A percentile compares a stretch with the other conserved stretches of the same genome.
Conservation (phyloP, 1,140 invertebrate genomes). For the Drosophila watanabei region DNA sequence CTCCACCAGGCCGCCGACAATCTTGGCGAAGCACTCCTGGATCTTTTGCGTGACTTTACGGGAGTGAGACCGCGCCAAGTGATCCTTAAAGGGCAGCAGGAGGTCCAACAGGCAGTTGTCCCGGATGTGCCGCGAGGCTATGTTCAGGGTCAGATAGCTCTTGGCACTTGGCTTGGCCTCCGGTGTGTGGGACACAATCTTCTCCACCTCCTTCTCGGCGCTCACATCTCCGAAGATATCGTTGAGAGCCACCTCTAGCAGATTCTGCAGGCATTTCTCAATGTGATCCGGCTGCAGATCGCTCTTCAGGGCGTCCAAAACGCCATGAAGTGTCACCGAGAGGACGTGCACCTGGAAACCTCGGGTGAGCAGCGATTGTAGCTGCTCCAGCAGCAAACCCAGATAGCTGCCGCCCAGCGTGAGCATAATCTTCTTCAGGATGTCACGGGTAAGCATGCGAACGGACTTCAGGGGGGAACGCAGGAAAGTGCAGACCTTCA, state of each 20-base stretch:
- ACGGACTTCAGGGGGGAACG: slow-evolving; percentile 96
- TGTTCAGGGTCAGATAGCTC: slow-evolving; percentile 94
- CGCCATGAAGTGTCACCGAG: slow-evolving; percentile 94
- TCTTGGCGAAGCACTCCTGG: slow-evolving; percentile 91
- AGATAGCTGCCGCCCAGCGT: slow-evolving; percentile 94
- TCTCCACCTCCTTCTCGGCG: slow-evolving; percentile 96
- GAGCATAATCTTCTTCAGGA: slow-evolving; percentile 94
- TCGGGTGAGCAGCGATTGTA: slow-evolving; percentile 92
- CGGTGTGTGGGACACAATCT: slow-evolving; percentile 92
- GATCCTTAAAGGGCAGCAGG: slow-evolving; percentile 93
- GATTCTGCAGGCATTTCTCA: slow-evolving; percentile 91
- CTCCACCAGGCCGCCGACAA: slow-evolving; percentile 92
- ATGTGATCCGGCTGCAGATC: slow-evolving; percentile 89
- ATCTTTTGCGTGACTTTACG: slow-evolving; percentile 93
- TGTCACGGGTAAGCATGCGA: slow-evolving; percentile 93
- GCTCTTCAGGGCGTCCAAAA: slow-evolving; percentile 90
- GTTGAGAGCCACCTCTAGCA: slow-evolving; percentile 94
- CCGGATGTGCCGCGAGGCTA: slow-evolving; percentile 92
- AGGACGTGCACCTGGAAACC: slow-evolving; percentile 98
- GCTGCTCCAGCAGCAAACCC: slow-evolving; percentile 91
- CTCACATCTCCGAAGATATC: slow-evolving; percentile 95
- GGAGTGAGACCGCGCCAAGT: slow-evolving; percentile 91
- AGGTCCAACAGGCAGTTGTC: slow-evolving; percentile 92
- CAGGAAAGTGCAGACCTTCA: slow-evolving; percentile 95
- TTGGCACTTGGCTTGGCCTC: slow-evolving; percentile 94